phyloP scores from a whole-genome alignment of 2,888 invertebrate genomes.

The Tridacna gigas region DNA sequence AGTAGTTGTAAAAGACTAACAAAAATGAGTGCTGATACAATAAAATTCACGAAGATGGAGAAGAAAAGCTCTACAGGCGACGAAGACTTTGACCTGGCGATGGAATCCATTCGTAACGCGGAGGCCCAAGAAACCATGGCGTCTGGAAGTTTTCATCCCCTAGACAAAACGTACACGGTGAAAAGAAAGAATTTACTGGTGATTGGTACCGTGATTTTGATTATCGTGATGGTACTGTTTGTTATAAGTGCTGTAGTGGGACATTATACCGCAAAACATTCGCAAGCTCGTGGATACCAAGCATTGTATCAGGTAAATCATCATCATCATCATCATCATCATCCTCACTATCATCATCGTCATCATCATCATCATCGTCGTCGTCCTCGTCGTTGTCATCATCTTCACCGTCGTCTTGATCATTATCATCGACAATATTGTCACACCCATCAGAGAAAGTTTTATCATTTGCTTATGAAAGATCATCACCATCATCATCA shows the following conservation, averaged over 20 bases:
- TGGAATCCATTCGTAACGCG: not conserved
- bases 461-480: not conserved
- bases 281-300: not conserved
- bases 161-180: slow-evolving; percentile 4
- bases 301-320: too few relatives aligned
- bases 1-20: not conserved
- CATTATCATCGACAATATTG: too few relatives aligned
- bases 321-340: too few relatives aligned
- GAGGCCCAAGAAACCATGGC: slow-evolving; percentile 2
- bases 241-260: slow-evolving; percentile 22
- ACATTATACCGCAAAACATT: slow-evolving; percentile 19
- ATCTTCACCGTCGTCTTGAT: too few relatives aligned
- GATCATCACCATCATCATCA: not conserved
- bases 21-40: slow-evolving; percentile 12
- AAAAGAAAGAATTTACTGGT: slow-evolving; percentile 1
- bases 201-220: slow-evolving; percentile 1
- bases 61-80: not conserved
- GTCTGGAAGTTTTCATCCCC: not conserved
- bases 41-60: slow-evolving; percentile 15
- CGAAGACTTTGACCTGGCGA: not conserved
- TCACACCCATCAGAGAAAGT: too few relatives aligned
- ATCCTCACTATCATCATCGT: too few relatives aligned
- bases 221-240: slow-evolving; percentile 14
- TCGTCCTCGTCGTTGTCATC: too few relatives aligned
- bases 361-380: too few relatives aligned